phyloP scores from a whole-genome alignment of 1,140 invertebrate species.

The Orchesella cincta region DNA sequence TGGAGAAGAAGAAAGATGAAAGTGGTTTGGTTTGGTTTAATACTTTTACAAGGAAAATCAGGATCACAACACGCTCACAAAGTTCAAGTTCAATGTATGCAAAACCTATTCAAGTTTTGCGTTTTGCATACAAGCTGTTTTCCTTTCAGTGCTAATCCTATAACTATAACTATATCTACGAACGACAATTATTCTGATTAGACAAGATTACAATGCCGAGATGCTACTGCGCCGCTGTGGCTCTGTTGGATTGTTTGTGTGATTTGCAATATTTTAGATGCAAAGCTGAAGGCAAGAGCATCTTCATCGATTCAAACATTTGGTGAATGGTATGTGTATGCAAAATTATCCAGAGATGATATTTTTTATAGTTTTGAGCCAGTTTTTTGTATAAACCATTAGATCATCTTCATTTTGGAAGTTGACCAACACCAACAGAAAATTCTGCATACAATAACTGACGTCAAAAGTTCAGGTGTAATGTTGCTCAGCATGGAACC shows the following conservation, averaged over 20 bases:
- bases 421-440: not conserved
- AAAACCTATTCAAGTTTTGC: not conserved
- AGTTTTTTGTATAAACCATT: not conserved
- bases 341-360: not conserved
- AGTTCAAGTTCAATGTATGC: constrained; percentile 7
- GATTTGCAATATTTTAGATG: not conserved
- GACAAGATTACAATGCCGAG: not conserved
- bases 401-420: not conserved
- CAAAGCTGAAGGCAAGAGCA: not conserved
- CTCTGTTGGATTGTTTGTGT: not conserved
- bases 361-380: no score
- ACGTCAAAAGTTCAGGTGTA: not conserved
- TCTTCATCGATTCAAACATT: not conserved
- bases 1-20: not conserved
- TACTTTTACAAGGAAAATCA: not conserved
- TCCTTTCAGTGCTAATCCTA: not conserved
- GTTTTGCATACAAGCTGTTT: not conserved
- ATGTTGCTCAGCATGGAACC: not conserved
- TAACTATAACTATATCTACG: not conserved
- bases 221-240: not conserved
- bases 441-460: not conserved
- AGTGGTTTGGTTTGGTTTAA: not conserved
- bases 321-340: not conserved
- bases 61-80: no score
- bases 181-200: no score